A percentile compares a stretch with the other conserved stretches of the same genome.
Evolutionary conservation across 2,888 invertebrate species (phyloP).

Genomic region (Mesorhabditis sp.): DNA sequence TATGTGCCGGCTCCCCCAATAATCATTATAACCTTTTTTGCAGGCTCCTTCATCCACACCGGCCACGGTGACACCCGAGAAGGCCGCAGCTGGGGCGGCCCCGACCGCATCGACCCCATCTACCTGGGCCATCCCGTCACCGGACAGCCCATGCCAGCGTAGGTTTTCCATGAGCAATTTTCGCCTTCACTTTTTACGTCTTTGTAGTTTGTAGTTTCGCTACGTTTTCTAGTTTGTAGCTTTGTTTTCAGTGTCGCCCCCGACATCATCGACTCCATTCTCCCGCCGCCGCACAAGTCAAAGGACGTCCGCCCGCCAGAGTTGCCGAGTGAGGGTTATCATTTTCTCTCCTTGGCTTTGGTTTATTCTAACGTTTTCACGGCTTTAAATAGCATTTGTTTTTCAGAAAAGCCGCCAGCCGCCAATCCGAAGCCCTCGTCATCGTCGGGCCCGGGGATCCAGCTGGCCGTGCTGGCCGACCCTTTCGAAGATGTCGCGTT

Average conservation of each 20-base stretch:
- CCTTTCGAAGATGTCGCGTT: background rate
- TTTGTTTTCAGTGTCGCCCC: background rate
- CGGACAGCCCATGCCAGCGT: conserved; percentile 29
- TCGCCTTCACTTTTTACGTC: no score
- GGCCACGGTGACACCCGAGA: conserved; percentile 59
- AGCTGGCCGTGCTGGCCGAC: no score
- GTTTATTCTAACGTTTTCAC: no score
- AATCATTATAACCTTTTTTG: background rate
- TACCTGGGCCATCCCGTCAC: conserved; percentile 52
- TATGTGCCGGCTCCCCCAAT: no score
- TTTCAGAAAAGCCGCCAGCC: no score
- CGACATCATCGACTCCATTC: background rate
- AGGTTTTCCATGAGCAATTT: conserved; percentile 6
- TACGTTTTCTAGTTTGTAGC: background rate
- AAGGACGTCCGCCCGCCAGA: background rate
- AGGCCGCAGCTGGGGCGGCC: conserved; percentile 76
- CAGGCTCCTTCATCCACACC: conserved; percentile 75
- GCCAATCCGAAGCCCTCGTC: no score
- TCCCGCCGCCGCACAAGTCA: background rate
- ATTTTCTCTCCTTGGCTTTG: no score
- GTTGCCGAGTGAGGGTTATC: background rate
- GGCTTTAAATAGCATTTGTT: no score
- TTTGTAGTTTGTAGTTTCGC: background rate
- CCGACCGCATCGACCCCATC: conserved; percentile 70
- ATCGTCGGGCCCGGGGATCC: no score